A percentile compares a stretch with the other conserved stretches of the same genome.
phyloP scores from a whole-genome alignment of 1,140 invertebrate genomes.

The Aricia agestis region DNA sequence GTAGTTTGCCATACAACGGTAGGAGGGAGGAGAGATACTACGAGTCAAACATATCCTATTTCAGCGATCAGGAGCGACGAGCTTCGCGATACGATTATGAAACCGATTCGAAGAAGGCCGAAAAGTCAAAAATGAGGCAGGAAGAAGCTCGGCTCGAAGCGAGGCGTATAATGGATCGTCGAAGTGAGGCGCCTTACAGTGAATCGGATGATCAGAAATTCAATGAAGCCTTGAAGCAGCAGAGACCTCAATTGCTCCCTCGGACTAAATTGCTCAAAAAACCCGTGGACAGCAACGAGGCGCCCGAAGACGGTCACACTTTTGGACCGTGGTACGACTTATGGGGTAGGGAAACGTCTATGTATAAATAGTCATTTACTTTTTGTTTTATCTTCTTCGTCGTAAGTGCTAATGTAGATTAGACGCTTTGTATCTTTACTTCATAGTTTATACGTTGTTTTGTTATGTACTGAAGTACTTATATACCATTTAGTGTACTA shows the following conservation, averaged over 20 bases:
- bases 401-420: slow-evolving; percentile 12
- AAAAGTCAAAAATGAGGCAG: slow-evolving; percentile 69
- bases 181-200: slow-evolving; percentile 76
- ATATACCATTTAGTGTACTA: slow-evolving; percentile 8
- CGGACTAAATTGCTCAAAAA: slow-evolving; percentile 81
- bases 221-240: slow-evolving; percentile 76
- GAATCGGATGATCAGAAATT: slow-evolving; percentile 81
- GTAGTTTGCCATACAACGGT: slow-evolving; percentile 64
- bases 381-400: slow-evolving; percentile 15
- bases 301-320: slow-evolving; percentile 79
- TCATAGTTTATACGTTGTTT: slow-evolving; percentile 1
- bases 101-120: slow-evolving; percentile 78
- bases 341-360: slow-evolving; percentile 80
- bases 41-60: slow-evolving; percentile 67
- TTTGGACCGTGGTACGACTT: slow-evolving; percentile 93
- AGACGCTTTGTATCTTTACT: slow-evolving; percentile 19
- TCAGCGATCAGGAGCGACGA: slow-evolving; percentile 74
- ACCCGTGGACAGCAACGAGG: slow-evolving; percentile 64
- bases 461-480: slow-evolving; percentile 9
- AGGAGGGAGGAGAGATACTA: slow-evolving; percentile 76
- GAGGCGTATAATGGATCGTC: slow-evolving; percentile 60
- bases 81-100: slow-evolving; percentile 77
- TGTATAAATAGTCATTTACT: slow-evolving; percentile 64
- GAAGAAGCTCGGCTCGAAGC: slow-evolving; percentile 73
- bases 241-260: slow-evolving; percentile 80